These are phyloP conservation scores for Mormyrus hasselquistii DNA, from an alignment of 2,797 vertebrate genomes.

Conservation along the genomic window DNA sequence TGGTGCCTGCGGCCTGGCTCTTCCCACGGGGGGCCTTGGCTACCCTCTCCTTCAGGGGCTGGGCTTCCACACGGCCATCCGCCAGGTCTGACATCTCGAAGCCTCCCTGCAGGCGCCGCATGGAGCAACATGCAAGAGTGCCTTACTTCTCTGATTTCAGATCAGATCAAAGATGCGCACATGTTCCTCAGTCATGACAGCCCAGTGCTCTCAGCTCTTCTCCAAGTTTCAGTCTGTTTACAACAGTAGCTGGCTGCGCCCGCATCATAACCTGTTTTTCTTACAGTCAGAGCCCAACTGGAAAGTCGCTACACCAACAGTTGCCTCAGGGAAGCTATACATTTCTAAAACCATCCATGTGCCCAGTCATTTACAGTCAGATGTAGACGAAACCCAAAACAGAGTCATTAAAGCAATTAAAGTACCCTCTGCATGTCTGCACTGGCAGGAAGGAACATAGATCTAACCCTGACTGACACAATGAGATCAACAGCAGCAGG, in stretches of 20 bases:
- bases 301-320: neutral
- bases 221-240: neutral
- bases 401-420: neutral
- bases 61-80: constrained; percentile 68
- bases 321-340: neutral
- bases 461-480: neutral
- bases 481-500: neutral
- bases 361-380: neutral
- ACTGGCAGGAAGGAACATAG: neutral
- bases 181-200: neutral
- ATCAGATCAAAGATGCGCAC: neutral
- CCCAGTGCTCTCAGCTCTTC: neutral
- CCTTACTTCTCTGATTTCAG: neutral
- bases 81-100: constrained; percentile 62
- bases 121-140: constrained; percentile 26
- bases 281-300: neutral
- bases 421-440: neutral
- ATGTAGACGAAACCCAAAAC: neutral
- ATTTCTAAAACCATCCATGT: neutral
- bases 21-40: constrained; percentile 25
- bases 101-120: constrained; percentile 32
- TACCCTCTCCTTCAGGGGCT: constrained; percentile 69
- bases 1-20: constrained; percentile 50
- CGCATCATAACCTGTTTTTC: neutral
- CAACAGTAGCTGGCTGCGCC: neutral